These are phyloP conservation scores for Autographa pulchrina DNA, from an alignment of 2,888 invertebrate genomes.

Conservation along the genomic window DNA sequence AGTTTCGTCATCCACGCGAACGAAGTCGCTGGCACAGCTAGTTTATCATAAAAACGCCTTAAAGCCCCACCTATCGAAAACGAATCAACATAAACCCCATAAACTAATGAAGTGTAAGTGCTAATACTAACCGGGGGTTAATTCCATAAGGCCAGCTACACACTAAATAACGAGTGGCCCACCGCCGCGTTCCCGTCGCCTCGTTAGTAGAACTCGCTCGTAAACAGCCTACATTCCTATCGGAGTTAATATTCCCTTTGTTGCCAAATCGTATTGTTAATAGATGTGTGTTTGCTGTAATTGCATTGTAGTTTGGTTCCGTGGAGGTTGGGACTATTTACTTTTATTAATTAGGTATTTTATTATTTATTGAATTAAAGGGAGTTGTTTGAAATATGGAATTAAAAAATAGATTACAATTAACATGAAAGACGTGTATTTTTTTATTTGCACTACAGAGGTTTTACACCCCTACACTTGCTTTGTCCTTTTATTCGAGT, in stretches of 20 bases:
- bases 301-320: slow-evolving; percentile 19
- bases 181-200: slow-evolving; percentile 47
- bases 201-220: slow-evolving; percentile 57
- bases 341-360: too few relatives aligned
- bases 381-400: too few relatives aligned
- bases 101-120: slow-evolving; percentile 41
- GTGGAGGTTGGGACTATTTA: too few relatives aligned
- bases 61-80: slow-evolving; percentile 5
- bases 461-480: too few relatives aligned
- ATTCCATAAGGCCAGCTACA: slow-evolving; percentile 53
- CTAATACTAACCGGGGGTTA: slow-evolving; percentile 28
- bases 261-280: slow-evolving; percentile 70
- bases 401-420: too few relatives aligned
- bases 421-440: too few relatives aligned
- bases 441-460: too few relatives aligned
- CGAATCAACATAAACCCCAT: slow-evolving; percentile 29
- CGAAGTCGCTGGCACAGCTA: too few relatives aligned
- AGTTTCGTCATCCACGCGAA: too few relatives aligned
- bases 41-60: not conserved
- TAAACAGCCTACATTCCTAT: slow-evolving; percentile 62
- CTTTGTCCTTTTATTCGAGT: not conserved
- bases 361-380: too few relatives aligned
- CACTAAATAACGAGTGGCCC: slow-evolving; percentile 58
- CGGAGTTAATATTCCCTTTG: slow-evolving; percentile 65
- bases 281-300: slow-evolving; percentile 49